A percentile compares a stretch with the other conserved stretches of the same genome.
phyloP scores from a whole-genome alignment of 2,888 invertebrate genomes.

The Beris chalybata region DNA sequence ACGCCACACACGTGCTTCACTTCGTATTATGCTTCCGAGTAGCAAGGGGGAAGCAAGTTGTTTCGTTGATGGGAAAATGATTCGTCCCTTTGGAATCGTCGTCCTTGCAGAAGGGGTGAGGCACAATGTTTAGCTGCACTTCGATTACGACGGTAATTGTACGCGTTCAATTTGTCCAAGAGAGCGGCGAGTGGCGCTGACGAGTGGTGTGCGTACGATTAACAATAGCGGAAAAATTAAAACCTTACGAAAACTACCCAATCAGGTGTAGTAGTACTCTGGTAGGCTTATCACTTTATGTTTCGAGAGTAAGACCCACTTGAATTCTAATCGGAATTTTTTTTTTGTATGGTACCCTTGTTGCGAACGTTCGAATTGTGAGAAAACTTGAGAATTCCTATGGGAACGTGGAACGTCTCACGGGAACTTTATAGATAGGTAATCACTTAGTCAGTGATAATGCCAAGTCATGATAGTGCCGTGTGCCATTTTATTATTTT shows the following conservation, averaged over 20 bases:
- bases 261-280: slow-evolving; percentile 14
- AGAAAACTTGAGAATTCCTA: not conserved
- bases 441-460: too few relatives aligned
- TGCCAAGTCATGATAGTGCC: too few relatives aligned
- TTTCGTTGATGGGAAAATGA: slow-evolving; percentile 26
- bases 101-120: not conserved
- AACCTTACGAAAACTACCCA: slow-evolving; percentile 22
- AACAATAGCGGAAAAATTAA: slow-evolving; percentile 4
- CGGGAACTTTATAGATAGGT: not conserved
- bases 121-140: slow-evolving; percentile 17
- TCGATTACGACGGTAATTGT: slow-evolving; percentile 27
- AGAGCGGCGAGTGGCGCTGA: not conserved
- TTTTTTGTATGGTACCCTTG: too few relatives aligned
- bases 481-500: too few relatives aligned
- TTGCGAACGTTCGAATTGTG: not conserved
- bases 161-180: slow-evolving; percentile 26
- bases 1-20: slow-evolving; percentile 52
- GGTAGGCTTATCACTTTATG: not conserved
- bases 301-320: not conserved
- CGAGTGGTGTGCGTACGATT: not conserved
- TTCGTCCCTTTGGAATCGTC: slow-evolving; percentile 8
- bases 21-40: not conserved
- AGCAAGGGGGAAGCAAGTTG: not conserved
- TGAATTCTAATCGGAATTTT: not conserved
- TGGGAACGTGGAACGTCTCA: not conserved